These are phyloP conservation scores for Tetraneura akinire DNA, from an alignment of 1,140 invertebrate species.

Conservation along the genomic window DNA sequence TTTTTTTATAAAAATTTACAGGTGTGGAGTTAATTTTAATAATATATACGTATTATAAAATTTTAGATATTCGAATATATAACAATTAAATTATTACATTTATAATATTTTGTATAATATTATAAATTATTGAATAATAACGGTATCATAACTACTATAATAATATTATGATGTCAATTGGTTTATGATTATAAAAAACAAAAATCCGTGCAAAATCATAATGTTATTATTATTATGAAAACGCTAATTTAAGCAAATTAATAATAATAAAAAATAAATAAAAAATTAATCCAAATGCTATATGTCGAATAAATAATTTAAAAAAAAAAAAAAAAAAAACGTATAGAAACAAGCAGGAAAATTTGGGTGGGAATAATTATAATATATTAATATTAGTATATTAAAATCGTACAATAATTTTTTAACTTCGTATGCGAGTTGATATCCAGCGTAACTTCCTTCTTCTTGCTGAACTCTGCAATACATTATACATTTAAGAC, in stretches of 20 bases:
- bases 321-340: background rate
- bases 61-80: too few relatives aligned
- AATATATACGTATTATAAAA: too few relatives aligned
- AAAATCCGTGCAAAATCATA: background rate
- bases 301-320: too few relatives aligned
- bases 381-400: slow-evolving; percentile 53
- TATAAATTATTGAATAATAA: background rate
- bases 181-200: background rate
- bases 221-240: too few relatives aligned
- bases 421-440: slow-evolving; percentile 99
- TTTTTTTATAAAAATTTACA: too few relatives aligned
- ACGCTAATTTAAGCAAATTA: background rate
- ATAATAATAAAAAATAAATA: too few relatives aligned
- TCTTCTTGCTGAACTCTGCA: slow-evolving; percentile 48
- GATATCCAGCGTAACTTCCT: slow-evolving; percentile 82
- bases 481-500: slow-evolving; percentile 43
- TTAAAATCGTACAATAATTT: slow-evolving; percentile 95
- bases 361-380: slow-evolving; percentile 51
- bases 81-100: too few relatives aligned
- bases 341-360: slow-evolving; percentile 34
- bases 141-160: too few relatives aligned
- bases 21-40: too few relatives aligned
- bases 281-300: background rate
- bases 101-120: too few relatives aligned
- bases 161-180: too few relatives aligned